Percentiles rank a stretch among this genome's conserved stretches.
Conservation (phyloP, 1,140 invertebrate species). For the Bathynomus jamesi region DNA sequence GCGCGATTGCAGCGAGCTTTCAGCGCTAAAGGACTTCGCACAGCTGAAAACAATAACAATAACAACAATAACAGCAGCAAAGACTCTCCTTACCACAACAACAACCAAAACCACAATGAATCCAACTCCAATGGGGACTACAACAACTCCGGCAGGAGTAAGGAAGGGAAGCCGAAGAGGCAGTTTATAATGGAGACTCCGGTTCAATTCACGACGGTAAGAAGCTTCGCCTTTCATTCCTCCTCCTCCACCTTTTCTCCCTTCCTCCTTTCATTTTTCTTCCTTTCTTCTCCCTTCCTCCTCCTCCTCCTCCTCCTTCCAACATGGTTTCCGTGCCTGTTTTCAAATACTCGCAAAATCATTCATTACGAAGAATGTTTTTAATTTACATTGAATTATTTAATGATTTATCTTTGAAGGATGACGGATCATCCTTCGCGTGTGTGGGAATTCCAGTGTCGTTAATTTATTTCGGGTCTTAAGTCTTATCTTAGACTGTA, state of each 20-base stretch:
- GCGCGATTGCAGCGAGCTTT: constrained; percentile 46
- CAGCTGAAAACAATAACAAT: constrained; percentile 39
- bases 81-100: constrained; percentile 39
- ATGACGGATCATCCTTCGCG: too few species aligned
- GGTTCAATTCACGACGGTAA: constrained; percentile 56
- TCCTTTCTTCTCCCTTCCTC: background rate
- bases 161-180: constrained; percentile 44
- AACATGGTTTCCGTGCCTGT: too few species aligned
- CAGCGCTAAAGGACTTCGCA: constrained; percentile 42
- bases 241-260: background rate
- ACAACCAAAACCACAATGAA: constrained; percentile 31
- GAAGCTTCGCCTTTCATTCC: too few species aligned
- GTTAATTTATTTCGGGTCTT: too few species aligned
- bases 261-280: background rate
- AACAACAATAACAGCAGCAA: constrained; percentile 40
- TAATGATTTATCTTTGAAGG: too few species aligned
- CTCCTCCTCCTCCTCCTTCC: background rate
- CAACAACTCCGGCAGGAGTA: constrained; percentile 36
- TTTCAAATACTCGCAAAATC: too few species aligned
- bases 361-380: too few species aligned
- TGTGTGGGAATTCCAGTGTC: too few species aligned
- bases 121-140: constrained; percentile 37
- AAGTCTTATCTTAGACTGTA: too few species aligned
- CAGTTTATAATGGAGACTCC: constrained; percentile 73
- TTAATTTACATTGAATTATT: too few species aligned